Base-by-base conservation (phyloP, 2,797 vertebrate genomes). In the Tinamus major region DNA sequence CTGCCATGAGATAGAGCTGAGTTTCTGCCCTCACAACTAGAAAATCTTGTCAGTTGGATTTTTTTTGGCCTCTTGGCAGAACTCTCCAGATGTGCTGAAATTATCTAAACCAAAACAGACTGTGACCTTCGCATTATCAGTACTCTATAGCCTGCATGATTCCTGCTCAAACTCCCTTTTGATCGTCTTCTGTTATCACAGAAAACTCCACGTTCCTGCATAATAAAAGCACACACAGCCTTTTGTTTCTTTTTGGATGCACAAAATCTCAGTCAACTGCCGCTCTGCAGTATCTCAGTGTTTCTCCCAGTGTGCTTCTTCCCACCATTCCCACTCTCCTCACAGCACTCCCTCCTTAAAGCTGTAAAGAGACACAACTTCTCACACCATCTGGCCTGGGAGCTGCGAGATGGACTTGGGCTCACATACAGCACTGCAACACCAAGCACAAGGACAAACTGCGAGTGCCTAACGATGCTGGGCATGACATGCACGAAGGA, bases 1-100 rank as follows among this genome's bases (percentile, higher is more conserved):
- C 79, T 85, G 81, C 83, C 87, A 77, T 90, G 65, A 92, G 69
- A 71, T 59, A 41, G 41, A 89, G 58, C 67, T 23, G 39, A 92
- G 92, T 53, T 90, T 93, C 85, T 92, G 79, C 62, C 85, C 90
- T 74, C 81, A 89, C 89, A 95, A 63, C 48, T 88, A 89, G 88
- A 87, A 83, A 67, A 13, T 61, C 48, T 77, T 88, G 81, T 83
- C 72, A 61, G 46, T 27, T 3, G 23, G 35, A 70, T 23, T 62
- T 49, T 68, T 64, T 46, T n/a, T 69, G 31, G 3, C 31, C 67
- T 83, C 63, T 88, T 74, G 78, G 56, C 58, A 90, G 48, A 53
- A 79, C 27, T 72, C 23, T 37, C 35, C 68, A 82, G 23, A 85
- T 56, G 14, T 65, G 74, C 56, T 75, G 70, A 49, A 89, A 35